Evolutionary conservation across 2,797 vertebrate genomes (phyloP), one percentile per base, ranked within the genome.

Genomic region (Varecia variegata): DNA sequence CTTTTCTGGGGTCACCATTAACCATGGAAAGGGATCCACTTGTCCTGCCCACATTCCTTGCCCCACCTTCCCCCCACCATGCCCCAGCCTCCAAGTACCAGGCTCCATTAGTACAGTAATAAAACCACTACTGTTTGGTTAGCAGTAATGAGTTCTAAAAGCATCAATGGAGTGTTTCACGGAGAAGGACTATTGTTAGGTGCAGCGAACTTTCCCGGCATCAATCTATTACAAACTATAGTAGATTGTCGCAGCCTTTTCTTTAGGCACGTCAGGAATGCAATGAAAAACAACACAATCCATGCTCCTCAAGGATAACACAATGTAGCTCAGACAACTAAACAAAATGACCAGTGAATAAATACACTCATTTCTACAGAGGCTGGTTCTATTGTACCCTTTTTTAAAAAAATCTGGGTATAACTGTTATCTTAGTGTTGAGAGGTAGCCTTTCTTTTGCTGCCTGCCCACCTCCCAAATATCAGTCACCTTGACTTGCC

Each of bases 101-200:
- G 99, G 98, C 98, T 99, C 98, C 98, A 97, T 98, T 97, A 98
- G 98, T 90, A 81, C 95, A 96, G 97, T 98, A 99, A 99, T 98
- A 99, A 98, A 98, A 98, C 73, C 90, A 90, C 97, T 73, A 98
- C 98, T 99, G 99, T 99, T 99, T 58, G 97, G 97, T 98, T 98
- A 98, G 96, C 97, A 97, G 96, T 98, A 98, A 96, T 83, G 94
- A 97, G 98, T 98, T 98, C 97, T 86, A 98, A 96, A 97, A 98
- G 96, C 97, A 98, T 98, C 98, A 98, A 97, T 97, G 97, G 98
- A 98, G 98, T 97, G 93, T 98, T 98, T 98, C 98, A 98, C 79
- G 92, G 97, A 99, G 97, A 99, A 99, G 96, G 96, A 94, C 98
- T 98, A 98, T 98, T 99, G 98, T 99, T 98, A 96, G 94, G 96